Conservation (phyloP, 2,113 vertebrate species). For the Prunella himalayana region DNA sequence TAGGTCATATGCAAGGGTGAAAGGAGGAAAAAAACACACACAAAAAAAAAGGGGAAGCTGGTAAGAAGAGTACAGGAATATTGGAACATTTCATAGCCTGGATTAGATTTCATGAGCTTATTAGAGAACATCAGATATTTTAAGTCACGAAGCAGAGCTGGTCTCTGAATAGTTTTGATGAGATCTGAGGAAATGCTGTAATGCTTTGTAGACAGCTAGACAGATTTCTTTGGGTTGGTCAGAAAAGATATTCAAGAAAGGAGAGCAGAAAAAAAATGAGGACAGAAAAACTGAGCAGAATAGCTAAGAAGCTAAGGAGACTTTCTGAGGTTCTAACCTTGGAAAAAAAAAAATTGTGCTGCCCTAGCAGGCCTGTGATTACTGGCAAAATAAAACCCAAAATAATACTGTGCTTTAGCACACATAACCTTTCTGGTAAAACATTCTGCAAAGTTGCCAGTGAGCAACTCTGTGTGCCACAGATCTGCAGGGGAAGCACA, state of each 20-base stretch:
- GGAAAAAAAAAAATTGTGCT: not conserved
- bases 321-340: not conserved
- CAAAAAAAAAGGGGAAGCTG: not conserved
- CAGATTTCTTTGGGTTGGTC: not conserved
- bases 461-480: not conserved
- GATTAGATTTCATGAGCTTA: not conserved
- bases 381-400: not conserved
- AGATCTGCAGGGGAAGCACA: not conserved
- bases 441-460: not conserved
- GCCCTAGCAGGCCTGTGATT: not conserved
- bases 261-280: not conserved
- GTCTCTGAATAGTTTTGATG: not conserved
- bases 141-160: not conserved
- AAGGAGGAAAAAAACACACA: not conserved
- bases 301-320: not conserved
- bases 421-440: not conserved
- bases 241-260: not conserved
- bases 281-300: not conserved
- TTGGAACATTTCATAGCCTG: not conserved
- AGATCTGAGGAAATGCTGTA: conserved; percentile 1
- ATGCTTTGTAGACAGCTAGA: not conserved
- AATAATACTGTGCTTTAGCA: not conserved
- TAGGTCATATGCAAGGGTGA: not conserved
- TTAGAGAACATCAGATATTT: not conserved
- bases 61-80: not conserved